Evolutionary conservation across 2,888 invertebrate species (phyloP), one percentile per base, ranked within the genome.

Genomic region (Tipula confusa): DNA sequence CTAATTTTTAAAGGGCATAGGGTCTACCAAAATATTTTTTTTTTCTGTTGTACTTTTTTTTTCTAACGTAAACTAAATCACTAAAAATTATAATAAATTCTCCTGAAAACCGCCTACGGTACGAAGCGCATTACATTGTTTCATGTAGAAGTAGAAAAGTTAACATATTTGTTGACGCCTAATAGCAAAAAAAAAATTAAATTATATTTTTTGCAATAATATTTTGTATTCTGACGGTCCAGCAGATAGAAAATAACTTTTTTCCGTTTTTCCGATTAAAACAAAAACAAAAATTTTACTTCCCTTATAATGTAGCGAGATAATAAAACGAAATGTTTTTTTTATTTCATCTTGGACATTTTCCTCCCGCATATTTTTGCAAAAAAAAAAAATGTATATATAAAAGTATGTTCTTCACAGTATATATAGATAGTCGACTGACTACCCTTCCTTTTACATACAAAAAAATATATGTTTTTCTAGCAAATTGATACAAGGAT

Each of bases 401-500:
- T 64, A 24, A 64, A 64, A 64, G 64, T 64, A 64, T 64, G 64
- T 24, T 18, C 24, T 24, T 15, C 24, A 43, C 15, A 9, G 38
- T 38, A 38, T 9, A 38, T 38, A n/a, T 31, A 31, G 7, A 31
- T 31, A 31, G 4, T 7, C 31, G 31, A 24, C 11, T n/a, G n/a
- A n/a, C 24, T 64, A 64, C 64, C 24, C 64, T 64, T 64, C 64
- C 64, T 64, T 64, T 64, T 24, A 64, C 7, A 64, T 64, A 24
- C 18, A 64, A 64, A 5, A 9, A 64, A 24, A 64, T 64, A 24
- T 64, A 64, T 64, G 64, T 64, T 64, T 64, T 64, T 24, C 9
- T 64, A 64, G 64, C 64, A 64, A 64, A 64, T 64, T 64, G 64
- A 64, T 64, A 64, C 3, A 64, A 64, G 64, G 64, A 64, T 64